Percentiles rank a stretch among this genome's conserved stretches.
phyloP scores from a whole-genome alignment of 2,797 vertebrate genomes.

The Molossus molossus region DNA sequence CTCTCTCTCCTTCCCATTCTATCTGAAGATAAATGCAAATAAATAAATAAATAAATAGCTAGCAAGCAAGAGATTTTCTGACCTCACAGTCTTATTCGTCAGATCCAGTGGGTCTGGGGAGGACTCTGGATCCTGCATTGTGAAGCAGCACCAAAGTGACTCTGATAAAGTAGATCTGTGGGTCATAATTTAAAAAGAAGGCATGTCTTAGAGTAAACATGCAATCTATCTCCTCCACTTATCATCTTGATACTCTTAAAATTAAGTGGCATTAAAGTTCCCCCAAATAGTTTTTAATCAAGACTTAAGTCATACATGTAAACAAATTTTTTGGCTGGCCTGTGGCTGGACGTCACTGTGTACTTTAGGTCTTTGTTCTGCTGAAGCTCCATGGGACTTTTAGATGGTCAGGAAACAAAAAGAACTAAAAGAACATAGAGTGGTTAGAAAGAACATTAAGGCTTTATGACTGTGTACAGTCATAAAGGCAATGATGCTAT shows the following conservation, averaged over 20 bases:
- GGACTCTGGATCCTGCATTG: not conserved
- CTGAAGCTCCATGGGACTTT: not conserved
- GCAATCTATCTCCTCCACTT: not conserved
- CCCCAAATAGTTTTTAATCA: not conserved
- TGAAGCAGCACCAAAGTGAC: not conserved
- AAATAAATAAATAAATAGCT: too few relatives aligned
- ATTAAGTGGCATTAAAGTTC: slow-evolving; percentile 32
- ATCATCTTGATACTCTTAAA: slow-evolving; percentile 23
- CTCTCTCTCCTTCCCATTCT: too few relatives aligned
- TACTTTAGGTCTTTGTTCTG: not conserved
- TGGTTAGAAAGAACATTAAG: not conserved
- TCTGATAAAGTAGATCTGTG: not conserved
- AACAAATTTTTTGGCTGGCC: not conserved
- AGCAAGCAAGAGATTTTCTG: not conserved
- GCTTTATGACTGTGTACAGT: not conserved
- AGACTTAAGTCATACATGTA: not conserved
- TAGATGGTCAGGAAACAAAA: not conserved
- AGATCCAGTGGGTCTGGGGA: not conserved
- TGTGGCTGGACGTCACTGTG: not conserved
- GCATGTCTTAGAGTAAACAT: not conserved
- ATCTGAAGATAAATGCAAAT: too few relatives aligned
- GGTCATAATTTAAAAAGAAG: not conserved
- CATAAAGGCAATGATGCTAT: not conserved
- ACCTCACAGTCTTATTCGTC: not conserved
- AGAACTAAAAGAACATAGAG: not conserved